Evolutionary conservation across 2,113 vertebrate species (phyloP).

Genomic region (Mus pahari): DNA sequence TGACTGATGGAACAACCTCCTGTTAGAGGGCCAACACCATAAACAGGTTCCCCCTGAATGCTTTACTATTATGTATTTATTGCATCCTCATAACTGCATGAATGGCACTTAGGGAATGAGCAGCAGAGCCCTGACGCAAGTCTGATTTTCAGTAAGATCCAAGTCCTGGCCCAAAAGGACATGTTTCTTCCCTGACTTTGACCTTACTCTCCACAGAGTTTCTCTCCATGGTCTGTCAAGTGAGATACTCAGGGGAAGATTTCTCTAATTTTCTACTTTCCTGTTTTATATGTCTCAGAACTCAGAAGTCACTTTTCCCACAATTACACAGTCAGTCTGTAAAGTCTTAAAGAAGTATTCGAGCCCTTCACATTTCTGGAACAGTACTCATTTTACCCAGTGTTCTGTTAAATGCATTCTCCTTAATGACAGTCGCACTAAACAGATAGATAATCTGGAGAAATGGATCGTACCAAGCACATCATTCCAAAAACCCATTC

Average conservation of each 20-base stretch:
- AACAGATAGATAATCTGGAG: neutral
- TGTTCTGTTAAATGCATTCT: neutral
- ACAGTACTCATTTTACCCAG: neutral
- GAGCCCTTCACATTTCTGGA: neutral
- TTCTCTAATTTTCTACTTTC: constrained; percentile 23
- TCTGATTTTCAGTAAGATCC: constrained; percentile 15
- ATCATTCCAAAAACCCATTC: neutral
- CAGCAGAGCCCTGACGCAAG: neutral
- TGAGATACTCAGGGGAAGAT: neutral
- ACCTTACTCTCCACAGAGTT: neutral
- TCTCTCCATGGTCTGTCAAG: neutral
- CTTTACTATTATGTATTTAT: neutral
- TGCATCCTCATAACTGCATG: neutral
- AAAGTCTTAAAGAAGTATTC: neutral
- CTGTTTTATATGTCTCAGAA: neutral
- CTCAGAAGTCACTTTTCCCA: neutral
- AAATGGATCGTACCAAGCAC: constrained; percentile 3
- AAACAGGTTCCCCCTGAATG: neutral
- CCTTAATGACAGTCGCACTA: neutral
- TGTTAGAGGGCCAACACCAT: neutral
- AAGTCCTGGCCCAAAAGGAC: neutral
- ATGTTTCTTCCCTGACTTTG: neutral
- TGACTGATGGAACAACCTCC: neutral
- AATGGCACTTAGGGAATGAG: neutral
- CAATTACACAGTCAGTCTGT: neutral